phyloP scores from a whole-genome alignment of 2,113 vertebrate genomes.

The Nothoprocta perdicaria region DNA sequence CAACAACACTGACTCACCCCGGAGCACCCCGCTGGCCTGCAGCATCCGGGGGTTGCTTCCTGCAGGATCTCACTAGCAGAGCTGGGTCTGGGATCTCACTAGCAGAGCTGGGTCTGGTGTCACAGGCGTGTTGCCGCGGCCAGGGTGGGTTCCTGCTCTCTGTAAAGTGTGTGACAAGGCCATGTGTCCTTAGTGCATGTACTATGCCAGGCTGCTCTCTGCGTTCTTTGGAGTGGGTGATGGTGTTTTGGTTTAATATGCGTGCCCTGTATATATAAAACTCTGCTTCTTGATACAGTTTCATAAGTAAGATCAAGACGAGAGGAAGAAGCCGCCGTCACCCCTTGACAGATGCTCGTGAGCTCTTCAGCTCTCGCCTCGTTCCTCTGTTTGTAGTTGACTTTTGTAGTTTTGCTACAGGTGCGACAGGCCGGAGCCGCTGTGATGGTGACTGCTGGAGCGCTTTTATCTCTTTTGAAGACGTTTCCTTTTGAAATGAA shows the following conservation, averaged over 20 bases:
- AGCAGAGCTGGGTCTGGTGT: background rate
- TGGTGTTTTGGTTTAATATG: background rate
- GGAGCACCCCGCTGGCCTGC: background rate
- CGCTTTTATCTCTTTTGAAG: constrained; percentile 62
- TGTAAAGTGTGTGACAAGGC: background rate
- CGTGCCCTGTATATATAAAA: background rate
- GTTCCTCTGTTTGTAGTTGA: background rate
- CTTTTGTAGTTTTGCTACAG: constrained; percentile 31
- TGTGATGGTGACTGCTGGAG: background rate
- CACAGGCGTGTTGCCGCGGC: background rate
- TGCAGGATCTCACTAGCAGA: background rate
- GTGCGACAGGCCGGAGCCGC: constrained; percentile 49
- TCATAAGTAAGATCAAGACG: background rate
- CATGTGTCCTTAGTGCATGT: background rate
- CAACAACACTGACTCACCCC: background rate
- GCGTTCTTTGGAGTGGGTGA: background rate
- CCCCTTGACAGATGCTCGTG: rapidly evolving
- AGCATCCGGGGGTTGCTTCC: background rate
- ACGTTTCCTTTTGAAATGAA: constrained; percentile 39
- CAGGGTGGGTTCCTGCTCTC: background rate
- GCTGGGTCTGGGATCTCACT: background rate
- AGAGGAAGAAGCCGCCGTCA: background rate
- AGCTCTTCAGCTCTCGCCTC: background rate
- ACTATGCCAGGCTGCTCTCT: background rate
- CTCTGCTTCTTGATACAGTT: background rate